Evolutionary conservation across 2,797 vertebrate genomes (phyloP).

Genomic region (Myripristis murdjan): DNA sequence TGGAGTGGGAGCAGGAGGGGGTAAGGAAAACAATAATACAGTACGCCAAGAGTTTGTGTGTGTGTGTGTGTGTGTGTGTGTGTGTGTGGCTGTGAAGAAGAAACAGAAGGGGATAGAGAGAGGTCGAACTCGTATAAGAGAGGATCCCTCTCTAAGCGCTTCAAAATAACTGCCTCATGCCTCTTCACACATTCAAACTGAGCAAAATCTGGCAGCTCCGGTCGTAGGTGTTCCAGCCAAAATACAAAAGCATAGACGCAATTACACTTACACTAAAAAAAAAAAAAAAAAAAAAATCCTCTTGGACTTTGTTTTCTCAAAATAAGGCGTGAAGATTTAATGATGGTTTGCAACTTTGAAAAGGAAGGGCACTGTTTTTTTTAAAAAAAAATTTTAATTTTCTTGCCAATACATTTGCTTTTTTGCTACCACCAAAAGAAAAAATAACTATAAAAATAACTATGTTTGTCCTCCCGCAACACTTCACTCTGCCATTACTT

Average conservation of each 20-base stretch:
- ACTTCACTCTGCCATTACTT: not conserved
- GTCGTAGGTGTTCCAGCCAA: not conserved
- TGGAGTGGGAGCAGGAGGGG: not conserved
- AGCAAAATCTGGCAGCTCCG: slow-evolving; percentile 15
- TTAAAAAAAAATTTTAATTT: slow-evolving; percentile 2
- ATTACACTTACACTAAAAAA: not conserved
- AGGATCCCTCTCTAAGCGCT: slow-evolving; percentile 16
- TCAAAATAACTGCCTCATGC: slow-evolving; percentile 6
- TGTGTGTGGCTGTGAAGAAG: too few relatives aligned
- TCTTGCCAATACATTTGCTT: slow-evolving; percentile 11
- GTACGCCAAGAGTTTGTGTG: slow-evolving; percentile 21
- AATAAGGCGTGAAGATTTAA: too few relatives aligned
- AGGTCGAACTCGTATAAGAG: slow-evolving; percentile 33
- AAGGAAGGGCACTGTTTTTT: slow-evolving; percentile 7
- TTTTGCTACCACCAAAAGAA: slow-evolving; percentile 7
- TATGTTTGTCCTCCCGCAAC: slow-evolving; percentile 5
- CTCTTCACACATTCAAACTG: not conserved
- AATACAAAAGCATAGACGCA: not conserved
- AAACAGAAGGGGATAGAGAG: slow-evolving; percentile 6
- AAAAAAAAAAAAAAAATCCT: not conserved
- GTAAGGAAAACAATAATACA: not conserved
- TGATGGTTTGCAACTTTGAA: not conserved
- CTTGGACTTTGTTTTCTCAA: not conserved
- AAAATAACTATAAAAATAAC: not conserved
- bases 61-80: slow-evolving; percentile 24